Base-by-base conservation (phyloP, 2,797 vertebrate genomes). In the Tragopan temminckii region DNA sequence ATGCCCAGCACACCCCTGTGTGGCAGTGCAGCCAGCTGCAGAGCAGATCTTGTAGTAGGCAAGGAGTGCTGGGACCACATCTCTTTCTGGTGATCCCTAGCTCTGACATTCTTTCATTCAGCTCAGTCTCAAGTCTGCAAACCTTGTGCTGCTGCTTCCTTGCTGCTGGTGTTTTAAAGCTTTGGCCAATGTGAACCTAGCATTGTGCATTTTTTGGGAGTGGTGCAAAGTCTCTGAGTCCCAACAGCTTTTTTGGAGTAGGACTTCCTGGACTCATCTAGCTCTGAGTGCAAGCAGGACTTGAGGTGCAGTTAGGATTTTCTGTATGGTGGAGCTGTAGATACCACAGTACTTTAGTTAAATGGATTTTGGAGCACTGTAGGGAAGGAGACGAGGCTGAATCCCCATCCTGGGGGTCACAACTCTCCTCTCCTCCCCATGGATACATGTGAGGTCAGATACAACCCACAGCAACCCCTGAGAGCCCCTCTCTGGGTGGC, bases 271-370 rank as follows among this genome's bases (percentile, higher is more conserved):
- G 36, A 14, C 14, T 86, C 21, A 1, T 5, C 8, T 5, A 53
- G 31, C 21, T 52, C 18, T 0, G 0, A 4, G 19, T 5, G 31
- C 7, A 38, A 53, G 50, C 67, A 35, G 64, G 10, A 17, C 8
- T 48, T 0, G 4, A 31, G 46, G 21, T 13, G 20, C 46, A 58
- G 38, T 11, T 69, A 55, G 59, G 35, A 8, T 53, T 57, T 27
- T 5, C 10, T 23, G 0, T 4, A 1, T 5, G 12, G 8, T 5
- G 52, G 5, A 4, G 24, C 5, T 58, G 45, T 5, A 3, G 46
- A 11, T 59, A 16, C 12, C 24, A 35, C 5, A 20, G 0, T 9
- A n/a, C 55, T 81, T 50, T 3, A 19, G 16, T 70, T 40, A 77
- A 35, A 6, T 19, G 66, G 36, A 14, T 35, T 82, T 27, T 25